Evolutionary conservation across 2,888 invertebrate genomes (phyloP).

Genomic region (Drosophila maculinotata): DNA sequence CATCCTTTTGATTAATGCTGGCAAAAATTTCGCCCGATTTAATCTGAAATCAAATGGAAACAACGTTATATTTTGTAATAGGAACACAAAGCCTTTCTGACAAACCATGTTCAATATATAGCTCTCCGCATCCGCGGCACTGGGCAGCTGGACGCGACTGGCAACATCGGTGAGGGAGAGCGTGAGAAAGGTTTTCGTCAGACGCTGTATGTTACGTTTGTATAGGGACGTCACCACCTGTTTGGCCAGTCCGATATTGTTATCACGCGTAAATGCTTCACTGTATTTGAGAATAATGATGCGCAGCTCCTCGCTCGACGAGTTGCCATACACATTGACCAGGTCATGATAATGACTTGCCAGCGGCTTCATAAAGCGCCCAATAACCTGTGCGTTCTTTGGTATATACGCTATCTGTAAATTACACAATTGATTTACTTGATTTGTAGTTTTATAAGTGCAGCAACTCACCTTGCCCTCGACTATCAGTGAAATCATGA

Average conservation of each 20-base stretch:
- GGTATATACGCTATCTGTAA: slow-evolving; percentile 89
- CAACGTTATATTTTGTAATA: neutral
- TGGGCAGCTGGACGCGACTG: slow-evolving; percentile 93
- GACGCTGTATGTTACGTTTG: slow-evolving; percentile 97
- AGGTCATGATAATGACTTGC: slow-evolving; percentile 95
- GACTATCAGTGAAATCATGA: slow-evolving; percentile 95
- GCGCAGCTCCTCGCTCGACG: slow-evolving; percentile 90
- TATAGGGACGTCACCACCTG: slow-evolving; percentile 95
- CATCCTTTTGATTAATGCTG: slow-evolving; percentile 98
- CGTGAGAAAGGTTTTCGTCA: slow-evolving; percentile 92
- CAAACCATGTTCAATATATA: slow-evolving; percentile 97
- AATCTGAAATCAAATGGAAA: slow-evolving; percentile 88
- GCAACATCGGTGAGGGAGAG: slow-evolving; percentile 90
- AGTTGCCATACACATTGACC: slow-evolving; percentile 91
- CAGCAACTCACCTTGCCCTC: slow-evolving; percentile 92
- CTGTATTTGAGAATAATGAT: slow-evolving; percentile 90
- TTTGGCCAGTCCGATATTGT: slow-evolving; percentile 91
- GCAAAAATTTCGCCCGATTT: slow-evolving; percentile 98
- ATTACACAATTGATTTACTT: neutral
- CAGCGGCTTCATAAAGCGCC: slow-evolving; percentile 93
- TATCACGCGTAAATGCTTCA: slow-evolving; percentile 92
- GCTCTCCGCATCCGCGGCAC: slow-evolving; percentile 95
- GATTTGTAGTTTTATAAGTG: too few relatives aligned
- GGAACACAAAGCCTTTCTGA: slow-evolving; percentile 1
- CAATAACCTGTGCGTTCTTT: slow-evolving; percentile 96